Conservation (phyloP, 1,140 invertebrate species). For the Conopomorpha cramerella region DNA sequence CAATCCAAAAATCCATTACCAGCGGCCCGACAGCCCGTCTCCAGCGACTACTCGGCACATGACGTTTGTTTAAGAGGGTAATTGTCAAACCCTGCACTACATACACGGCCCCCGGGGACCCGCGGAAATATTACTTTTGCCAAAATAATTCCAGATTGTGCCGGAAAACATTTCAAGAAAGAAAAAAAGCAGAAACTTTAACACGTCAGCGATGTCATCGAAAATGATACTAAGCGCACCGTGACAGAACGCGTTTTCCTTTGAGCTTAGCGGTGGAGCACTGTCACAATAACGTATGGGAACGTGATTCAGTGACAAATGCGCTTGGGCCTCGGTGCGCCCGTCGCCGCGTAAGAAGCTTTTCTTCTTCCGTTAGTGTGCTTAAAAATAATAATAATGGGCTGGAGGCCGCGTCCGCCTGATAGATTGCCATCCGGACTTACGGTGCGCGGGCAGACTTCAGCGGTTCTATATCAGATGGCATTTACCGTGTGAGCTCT, state of each 20-base stretch:
- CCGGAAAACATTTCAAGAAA: constrained; percentile 16
- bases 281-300: constrained; percentile 22
- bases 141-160: constrained; percentile 15
- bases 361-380: constrained; percentile 8
- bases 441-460: too few relatives aligned
- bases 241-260: too few relatives aligned
- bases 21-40: too few relatives aligned
- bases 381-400: constrained; percentile 17
- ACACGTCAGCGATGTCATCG: constrained; percentile 9
- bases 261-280: too few relatives aligned
- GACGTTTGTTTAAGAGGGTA: background rate
- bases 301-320: constrained; percentile 40
- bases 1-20: too few relatives aligned
- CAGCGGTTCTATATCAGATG: too few relatives aligned
- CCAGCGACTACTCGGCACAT: too few relatives aligned
- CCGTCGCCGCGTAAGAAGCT: constrained; percentile 12
- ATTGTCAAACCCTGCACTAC: background rate
- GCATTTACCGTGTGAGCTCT: too few relatives aligned
- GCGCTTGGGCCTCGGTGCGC: constrained; percentile 13
- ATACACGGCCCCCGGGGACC: constrained; percentile 1
- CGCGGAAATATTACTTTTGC: constrained; percentile 16
- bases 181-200: too few relatives aligned
- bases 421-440: too few relatives aligned
- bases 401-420: too few relatives aligned
- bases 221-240: too few relatives aligned